Percentiles rank a stretch among this genome's conserved stretches.
These are phyloP conservation scores for Anguilla pacifica DNA, from an alignment of 2,797 vertebrate genomes.

Conservation along the genomic window DNA sequence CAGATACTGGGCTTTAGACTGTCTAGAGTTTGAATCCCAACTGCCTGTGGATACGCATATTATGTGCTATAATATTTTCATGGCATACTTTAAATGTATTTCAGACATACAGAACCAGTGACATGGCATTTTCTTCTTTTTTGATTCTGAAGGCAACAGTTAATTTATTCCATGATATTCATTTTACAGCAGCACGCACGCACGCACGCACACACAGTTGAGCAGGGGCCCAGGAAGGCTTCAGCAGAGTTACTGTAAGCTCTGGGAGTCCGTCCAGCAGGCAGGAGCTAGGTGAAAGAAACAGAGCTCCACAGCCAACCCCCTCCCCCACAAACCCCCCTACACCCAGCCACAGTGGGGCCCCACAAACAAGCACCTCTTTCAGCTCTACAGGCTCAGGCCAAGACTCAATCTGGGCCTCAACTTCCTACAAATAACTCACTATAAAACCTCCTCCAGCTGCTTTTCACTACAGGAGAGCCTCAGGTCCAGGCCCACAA, in stretches of 20 bases:
- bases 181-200: neutral
- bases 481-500: neutral
- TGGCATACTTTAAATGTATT: neutral
- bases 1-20: neutral
- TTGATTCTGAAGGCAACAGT: neutral
- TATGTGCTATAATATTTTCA: neutral
- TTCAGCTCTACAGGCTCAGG: neutral
- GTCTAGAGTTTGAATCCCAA: neutral
- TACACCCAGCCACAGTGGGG: conserved; percentile 45
- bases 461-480: neutral
- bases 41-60: neutral
- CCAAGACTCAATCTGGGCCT: neutral
- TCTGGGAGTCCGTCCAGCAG: conserved; percentile 26
- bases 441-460: neutral
- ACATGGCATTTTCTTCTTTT: conserved; percentile 5
- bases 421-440: neutral
- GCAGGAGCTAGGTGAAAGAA: neutral
- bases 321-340: neutral
- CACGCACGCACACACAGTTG: neutral
- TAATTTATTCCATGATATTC: conserved; percentile 17
- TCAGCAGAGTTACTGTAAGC: neutral
- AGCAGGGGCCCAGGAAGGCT: neutral
- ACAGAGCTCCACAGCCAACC: conserved; percentile 17
- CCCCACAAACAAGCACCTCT: conserved; percentile 18
- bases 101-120: neutral